Evolutionary conservation across 2,113 vertebrate species (phyloP).

Genomic region (Lutjanus erythropterus): DNA sequence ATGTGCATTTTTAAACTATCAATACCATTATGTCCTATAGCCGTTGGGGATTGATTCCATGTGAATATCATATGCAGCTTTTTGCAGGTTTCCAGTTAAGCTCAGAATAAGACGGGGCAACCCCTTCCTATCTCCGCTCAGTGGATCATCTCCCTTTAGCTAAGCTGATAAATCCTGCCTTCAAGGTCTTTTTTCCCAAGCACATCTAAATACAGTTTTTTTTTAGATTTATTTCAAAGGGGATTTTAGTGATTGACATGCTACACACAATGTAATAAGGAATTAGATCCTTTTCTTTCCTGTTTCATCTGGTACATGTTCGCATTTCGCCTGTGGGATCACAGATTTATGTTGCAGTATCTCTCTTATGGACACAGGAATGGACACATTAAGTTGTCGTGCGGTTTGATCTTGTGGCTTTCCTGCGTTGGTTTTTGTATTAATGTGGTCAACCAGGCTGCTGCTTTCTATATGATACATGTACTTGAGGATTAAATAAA

Average conservation of each 20-base stretch:
- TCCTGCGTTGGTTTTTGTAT: background rate
- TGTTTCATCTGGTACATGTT: constrained; percentile 10
- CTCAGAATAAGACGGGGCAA: constrained; percentile 49
- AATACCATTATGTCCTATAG: constrained; percentile 25
- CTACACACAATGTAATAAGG: constrained; percentile 33
- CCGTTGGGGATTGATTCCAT: constrained; percentile 38
- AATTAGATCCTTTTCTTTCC: constrained; percentile 35
- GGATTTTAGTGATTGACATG: constrained; percentile 65
- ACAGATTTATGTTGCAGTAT: constrained; percentile 3
- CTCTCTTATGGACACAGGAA: constrained; percentile 4
- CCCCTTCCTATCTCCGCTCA: constrained; percentile 57
- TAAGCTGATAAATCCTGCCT: constrained; percentile 74
- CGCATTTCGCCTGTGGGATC: constrained; percentile 9
- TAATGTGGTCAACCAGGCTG: background rate
- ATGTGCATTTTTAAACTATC: constrained; percentile 28
- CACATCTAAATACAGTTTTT: constrained; percentile 58
- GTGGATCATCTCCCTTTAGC: constrained; percentile 66
- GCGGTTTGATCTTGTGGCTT: background rate
- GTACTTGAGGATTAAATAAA: constrained; percentile 9
- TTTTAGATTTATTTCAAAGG: constrained; percentile 51
- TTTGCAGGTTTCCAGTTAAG: constrained; percentile 44
- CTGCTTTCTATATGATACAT: background rate
- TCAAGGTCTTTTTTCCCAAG: constrained; percentile 61
- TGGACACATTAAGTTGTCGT: background rate
- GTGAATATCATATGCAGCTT: constrained; percentile 41